A percentile compares a stretch with the other conserved stretches of the same genome.
These are phyloP conservation scores for Neolamprologus caudopunctatus DNA, from an alignment of 2,113 vertebrate species.

Conservation along the genomic window DNA sequence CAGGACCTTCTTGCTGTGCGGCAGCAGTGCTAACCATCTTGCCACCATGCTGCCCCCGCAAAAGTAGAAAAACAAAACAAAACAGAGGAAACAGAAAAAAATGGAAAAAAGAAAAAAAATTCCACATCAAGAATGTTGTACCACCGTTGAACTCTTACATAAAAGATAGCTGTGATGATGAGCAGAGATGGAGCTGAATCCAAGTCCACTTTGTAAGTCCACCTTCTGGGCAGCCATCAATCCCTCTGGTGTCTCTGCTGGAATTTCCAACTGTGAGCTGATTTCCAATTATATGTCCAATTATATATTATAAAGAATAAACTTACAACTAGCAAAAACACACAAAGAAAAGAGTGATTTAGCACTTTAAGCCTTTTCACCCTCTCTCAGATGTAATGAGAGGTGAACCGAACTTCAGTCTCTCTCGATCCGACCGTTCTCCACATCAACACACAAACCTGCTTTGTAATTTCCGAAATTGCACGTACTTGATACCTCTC, in stretches of 20 bases:
- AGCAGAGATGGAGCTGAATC: background rate
- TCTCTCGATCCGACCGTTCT: background rate
- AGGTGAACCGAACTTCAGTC: background rate
- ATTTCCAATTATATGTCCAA: background rate
- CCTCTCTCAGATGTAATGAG: background rate
- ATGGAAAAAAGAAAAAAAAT: too few species aligned
- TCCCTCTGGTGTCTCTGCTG: background rate
- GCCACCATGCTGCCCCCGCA: too few species aligned
- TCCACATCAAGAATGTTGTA: too few species aligned
- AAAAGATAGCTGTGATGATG: background rate
- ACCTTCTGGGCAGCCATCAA: background rate
- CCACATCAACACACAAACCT: background rate
- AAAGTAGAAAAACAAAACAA: too few species aligned
- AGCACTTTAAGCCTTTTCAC: background rate
- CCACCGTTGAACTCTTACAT: too few species aligned
- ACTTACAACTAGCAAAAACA: background rate
- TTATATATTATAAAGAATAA: background rate
- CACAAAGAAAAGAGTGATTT: background rate
- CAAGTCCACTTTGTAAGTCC: background rate
- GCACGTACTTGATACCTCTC: background rate
- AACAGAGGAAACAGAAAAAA: too few species aligned
- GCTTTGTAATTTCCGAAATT: background rate
- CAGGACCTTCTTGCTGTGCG: background rate
- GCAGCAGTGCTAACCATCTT: background rate
- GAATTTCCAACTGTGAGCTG: background rate